Base-by-base conservation (phyloP, 2,888 invertebrate genomes). In the Boloria euphrosyne region DNA sequence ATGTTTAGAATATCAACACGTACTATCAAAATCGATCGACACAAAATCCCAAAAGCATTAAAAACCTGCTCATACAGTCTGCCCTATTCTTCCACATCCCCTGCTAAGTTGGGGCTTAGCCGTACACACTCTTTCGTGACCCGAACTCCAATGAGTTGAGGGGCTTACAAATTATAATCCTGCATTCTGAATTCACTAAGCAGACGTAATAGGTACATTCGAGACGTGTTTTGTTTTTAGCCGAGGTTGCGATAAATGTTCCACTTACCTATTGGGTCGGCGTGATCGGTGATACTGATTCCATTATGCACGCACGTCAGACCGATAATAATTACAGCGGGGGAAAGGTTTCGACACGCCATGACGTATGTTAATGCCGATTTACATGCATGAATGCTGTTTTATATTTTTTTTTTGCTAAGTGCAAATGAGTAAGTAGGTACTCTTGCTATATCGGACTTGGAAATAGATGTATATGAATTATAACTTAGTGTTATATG, bases 161-260 rank as follows among this genome's bases (percentile, higher is more conserved):
- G 44, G 57, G 31, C 17, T 65, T 49, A 50, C 50, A 55, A 65
- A 68, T 62, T 55, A 55, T 69, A 66, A 69, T 66, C 51, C 57
- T 38, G n/a, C 51, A 27, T 60, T 68, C 63, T 44, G 66, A 66
- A 69, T 66, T 69, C 69, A 66, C 57, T 27, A 52, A 57, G 66
- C 60, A 47, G 27, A 54, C 55, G 43, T 53, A 63, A 66, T 61
- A 44, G 62, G 63, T 60, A 63, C 60, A 66, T 43, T 27, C 38
- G 46, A 58, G 44, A 59, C 62, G 67, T 61, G 65, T 49, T 31
- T 50, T 57, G 63, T 57, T 64, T 64, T 17, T 17, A 22, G 58
- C 58, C 58, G 65, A 64, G 57, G 57, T 50, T 55, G 57, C 59
- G 38, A 10, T 13, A 13, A 57, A 6, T 49, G 57, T 22, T 52